Percentiles rank a stretch among this genome's conserved stretches.
Evolutionary conservation across 1,140 invertebrate genomes (phyloP).

Genomic region (Melipona quadrifasciata): DNA sequence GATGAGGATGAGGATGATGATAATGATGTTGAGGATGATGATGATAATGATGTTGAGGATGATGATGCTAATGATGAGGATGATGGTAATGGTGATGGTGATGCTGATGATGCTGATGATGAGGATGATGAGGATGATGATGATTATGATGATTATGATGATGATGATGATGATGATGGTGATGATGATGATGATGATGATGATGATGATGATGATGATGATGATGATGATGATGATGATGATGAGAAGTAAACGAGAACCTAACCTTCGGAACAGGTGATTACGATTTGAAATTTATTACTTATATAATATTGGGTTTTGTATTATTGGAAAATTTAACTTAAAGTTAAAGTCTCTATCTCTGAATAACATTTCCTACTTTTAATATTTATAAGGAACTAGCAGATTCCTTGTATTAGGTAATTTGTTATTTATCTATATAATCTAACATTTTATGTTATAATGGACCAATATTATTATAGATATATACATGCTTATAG

Average conservation of each 20-base stretch:
- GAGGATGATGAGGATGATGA: constrained; percentile 48
- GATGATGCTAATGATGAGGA: constrained; percentile 32
- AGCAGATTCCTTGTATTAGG: too few relatives aligned
- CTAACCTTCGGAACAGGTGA: constrained; percentile 62
- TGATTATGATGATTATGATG: constrained; percentile 25
- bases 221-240: constrained; percentile 51
- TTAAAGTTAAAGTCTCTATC: not conserved
- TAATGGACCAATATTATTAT: not conserved
- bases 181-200: constrained; percentile 26
- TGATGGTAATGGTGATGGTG: constrained; percentile 29
- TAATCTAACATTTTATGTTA: not conserved
- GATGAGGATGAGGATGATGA: constrained; percentile 45
- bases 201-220: constrained; percentile 31
- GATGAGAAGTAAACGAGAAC: constrained; percentile 52
- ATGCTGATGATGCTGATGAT: constrained; percentile 11
- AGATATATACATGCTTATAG: not conserved
- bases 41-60: constrained; percentile 36
- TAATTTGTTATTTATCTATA: not conserved
- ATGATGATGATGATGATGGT: not conserved
- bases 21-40: constrained; percentile 23
- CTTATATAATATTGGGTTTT: constrained; percentile 45
- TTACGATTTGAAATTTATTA: constrained; percentile 58
- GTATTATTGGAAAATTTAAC: not conserved
- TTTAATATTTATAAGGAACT: not conserved
- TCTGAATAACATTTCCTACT: constrained; percentile 3